phyloP scores from a whole-genome alignment of 2,797 vertebrate species.

The Kryptopterus vitreolus region DNA sequence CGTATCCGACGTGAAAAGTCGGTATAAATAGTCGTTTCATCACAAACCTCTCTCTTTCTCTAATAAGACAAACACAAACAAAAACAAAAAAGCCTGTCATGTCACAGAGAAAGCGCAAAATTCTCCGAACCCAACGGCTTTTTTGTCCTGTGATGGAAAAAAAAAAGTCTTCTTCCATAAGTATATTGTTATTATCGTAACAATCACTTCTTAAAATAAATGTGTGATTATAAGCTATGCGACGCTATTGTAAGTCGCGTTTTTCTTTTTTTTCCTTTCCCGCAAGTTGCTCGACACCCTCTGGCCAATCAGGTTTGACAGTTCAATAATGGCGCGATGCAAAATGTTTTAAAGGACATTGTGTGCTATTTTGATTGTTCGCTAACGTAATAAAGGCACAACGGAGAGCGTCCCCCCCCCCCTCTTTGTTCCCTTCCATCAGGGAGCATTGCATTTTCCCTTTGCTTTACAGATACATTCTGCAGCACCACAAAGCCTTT shows the following conservation, averaged over 20 bases:
- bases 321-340: neutral
- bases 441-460: conserved; percentile 59
- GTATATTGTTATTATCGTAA: neutral
- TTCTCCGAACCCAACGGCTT: neutral
- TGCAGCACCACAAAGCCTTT: conserved; percentile 65
- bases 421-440: conserved; percentile 15
- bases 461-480: conserved; percentile 63
- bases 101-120: neutral
- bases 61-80: neutral
- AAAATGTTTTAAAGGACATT: neutral
- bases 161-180: neutral
- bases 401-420: neutral
- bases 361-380: neutral
- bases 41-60: neutral
- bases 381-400: neutral
- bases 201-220: neutral
- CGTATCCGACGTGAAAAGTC: neutral
- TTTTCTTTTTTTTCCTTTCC: neutral
- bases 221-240: neutral
- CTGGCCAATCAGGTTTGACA: neutral
- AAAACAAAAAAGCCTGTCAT: neutral
- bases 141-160: neutral
- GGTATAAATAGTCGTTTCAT: conserved; percentile 4
- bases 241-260: neutral
- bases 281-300: neutral